Percentiles rank a stretch among this genome's conserved stretches.
phyloP scores from a whole-genome alignment of 2,113 vertebrate genomes.

The Tachycineta bicolor region DNA sequence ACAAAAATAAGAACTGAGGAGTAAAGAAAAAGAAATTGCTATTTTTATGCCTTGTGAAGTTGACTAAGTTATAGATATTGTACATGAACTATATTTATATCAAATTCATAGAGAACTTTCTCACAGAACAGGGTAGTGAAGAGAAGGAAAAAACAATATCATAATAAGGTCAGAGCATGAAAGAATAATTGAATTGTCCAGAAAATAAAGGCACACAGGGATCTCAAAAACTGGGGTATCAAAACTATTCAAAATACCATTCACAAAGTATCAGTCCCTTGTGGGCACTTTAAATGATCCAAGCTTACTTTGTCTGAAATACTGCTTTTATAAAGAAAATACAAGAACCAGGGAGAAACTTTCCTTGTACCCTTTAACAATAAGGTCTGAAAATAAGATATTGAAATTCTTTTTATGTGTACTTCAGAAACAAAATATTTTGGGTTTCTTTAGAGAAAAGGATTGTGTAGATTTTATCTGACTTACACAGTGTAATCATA shows the following conservation, averaged over 20 bases:
- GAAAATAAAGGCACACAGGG: slow-evolving; percentile 19
- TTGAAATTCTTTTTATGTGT: slow-evolving; percentile 34
- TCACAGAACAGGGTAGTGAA: neutral
- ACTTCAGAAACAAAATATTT: slow-evolving; percentile 17
- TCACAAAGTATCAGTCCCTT: slow-evolving; percentile 46
- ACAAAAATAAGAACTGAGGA: neutral
- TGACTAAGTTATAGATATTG: neutral
- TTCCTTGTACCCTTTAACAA: slow-evolving; percentile 17
- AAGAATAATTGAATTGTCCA: slow-evolving; percentile 47
- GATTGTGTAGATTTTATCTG: slow-evolving; percentile 50
- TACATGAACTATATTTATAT: neutral
- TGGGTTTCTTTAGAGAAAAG: neutral
- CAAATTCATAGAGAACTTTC: slow-evolving; percentile 7
- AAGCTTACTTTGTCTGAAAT: slow-evolving; percentile 34
- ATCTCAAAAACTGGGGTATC: slow-evolving; percentile 23
- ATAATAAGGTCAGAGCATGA: slow-evolving; percentile 42
- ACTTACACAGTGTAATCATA: slow-evolving; percentile 26
- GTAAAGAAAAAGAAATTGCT: neutral
- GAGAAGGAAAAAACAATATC: neutral
- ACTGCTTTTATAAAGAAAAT: slow-evolving; percentile 39
- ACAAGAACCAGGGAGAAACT: neutral
- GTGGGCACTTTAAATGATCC: slow-evolving; percentile 33
- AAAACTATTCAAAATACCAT: slow-evolving; percentile 19
- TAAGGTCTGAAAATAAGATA: slow-evolving; percentile 8
- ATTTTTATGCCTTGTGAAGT: neutral